Base-by-base conservation (phyloP, 92 coral and sea anemone genomes). In the Palythoa heliodiscus region DNA sequence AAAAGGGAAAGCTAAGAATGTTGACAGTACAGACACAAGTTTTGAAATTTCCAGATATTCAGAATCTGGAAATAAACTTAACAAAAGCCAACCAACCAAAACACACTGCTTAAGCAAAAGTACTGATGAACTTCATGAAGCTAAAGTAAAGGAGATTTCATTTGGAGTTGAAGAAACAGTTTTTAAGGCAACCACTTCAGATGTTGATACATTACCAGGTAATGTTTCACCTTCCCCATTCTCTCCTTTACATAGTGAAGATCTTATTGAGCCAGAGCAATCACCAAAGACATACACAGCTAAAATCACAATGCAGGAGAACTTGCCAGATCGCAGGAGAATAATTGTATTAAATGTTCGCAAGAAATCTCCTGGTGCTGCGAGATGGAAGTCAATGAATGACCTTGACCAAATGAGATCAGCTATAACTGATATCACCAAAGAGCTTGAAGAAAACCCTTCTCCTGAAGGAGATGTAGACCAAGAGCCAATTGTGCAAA, bases 361-460 rank as follows among this genome's bases (percentile, higher is more conserved):
- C 47, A 93, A 93, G 71, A 89, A 88, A 73, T 75, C 93, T 13
- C 92, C 89, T 6, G 95, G 98, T 4, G 75, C 61, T 14, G 86
- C 95, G 24, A 78, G 93, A 75, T 93, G 98, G 95, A 93, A 90
- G 84, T 93, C 98, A 2, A 80, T 93, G 67, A 93, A 84, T 35
- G 98, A 92, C 63, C 91, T 93, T 17, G 98, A 93, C 70, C 83
- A 92, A 38, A 57, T 89, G 25, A 69, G 81, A 23, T 74, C 75
- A 50, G 90, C 88, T 17, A 54, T 87, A 67, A 73, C 84, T 50
- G 82, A 60, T 22, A 82, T 55, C 52, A 89, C 84, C 17, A 78
- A 82, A 38, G 83, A 82, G 60, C 50, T 82, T 20, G 78, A 73
- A 68, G 67, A 76, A 82, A 48, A 61, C 76, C 23, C 10, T 0